Conservation (phyloP, 2,113 vertebrate genomes). For the Gobio gobio region DNA sequence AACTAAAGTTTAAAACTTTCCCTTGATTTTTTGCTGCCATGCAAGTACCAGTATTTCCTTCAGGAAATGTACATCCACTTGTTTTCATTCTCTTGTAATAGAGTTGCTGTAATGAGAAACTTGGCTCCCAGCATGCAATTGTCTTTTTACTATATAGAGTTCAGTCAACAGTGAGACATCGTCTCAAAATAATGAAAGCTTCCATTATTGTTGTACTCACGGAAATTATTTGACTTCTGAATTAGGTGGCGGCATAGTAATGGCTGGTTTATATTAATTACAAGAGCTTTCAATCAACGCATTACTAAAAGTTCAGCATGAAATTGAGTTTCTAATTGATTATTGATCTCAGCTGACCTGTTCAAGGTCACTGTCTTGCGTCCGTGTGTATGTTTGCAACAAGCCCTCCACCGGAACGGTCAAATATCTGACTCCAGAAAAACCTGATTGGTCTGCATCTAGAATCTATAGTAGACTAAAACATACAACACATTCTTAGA, state of each 20-base stretch:
- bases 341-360: constrained; percentile 17
- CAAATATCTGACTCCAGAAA: not conserved
- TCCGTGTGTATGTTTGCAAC: not conserved
- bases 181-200: constrained; percentile 10
- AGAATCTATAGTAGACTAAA: not conserved
- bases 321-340: constrained; percentile 11
- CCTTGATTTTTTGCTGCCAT: not conserved
- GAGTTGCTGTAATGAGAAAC: constrained; percentile 41
- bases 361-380: not conserved
- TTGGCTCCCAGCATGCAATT: constrained; percentile 31
- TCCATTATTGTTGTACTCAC: constrained; percentile 3
- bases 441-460: not conserved
- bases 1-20: not conserved
- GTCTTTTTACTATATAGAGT: constrained; percentile 5
- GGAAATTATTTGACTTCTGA: not conserved
- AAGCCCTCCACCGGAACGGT: too few species aligned
- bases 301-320: not conserved
- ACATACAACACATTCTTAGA: not conserved
- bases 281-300: not conserved
- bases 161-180: constrained; percentile 15
- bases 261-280: constrained; percentile 2
- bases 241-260: not conserved
- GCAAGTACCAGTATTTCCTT: not conserved
- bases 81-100: constrained; percentile 34
- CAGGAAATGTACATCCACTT: not conserved